Conservation (phyloP, 2,888 invertebrate species). For the Cephus pygmeus region DNA sequence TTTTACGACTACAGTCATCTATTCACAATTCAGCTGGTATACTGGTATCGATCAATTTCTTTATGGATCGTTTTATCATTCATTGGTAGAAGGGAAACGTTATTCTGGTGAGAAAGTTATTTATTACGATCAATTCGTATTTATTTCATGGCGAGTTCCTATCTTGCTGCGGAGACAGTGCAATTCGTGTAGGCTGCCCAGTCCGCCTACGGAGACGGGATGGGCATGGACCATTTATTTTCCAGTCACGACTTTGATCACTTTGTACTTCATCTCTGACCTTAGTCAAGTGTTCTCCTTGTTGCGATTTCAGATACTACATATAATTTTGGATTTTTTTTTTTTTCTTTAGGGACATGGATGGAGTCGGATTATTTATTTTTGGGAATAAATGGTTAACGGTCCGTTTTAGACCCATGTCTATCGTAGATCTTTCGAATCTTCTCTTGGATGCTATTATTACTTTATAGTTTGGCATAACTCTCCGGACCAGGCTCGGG, state of each 20-base stretch:
- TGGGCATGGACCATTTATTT: slow-evolving; percentile 5
- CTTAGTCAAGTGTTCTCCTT: neutral
- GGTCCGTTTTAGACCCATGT: neutral
- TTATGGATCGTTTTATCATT: neutral
- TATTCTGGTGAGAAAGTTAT: neutral
- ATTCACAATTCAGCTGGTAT: neutral
- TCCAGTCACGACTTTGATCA: neutral
- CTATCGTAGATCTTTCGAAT: neutral
- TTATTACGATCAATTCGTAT: slow-evolving; percentile 3
- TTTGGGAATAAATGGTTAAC: neutral
- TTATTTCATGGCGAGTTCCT: neutral
- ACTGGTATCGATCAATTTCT: neutral
- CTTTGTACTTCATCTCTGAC: neutral
- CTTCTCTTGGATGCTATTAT: neutral
- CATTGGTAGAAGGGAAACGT: neutral
- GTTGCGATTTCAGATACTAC: neutral
- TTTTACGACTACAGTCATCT: neutral
- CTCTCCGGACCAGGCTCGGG: neutral
- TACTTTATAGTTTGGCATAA: neutral
- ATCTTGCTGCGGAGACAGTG: neutral
- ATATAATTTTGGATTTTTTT: neutral
- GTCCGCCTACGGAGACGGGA: slow-evolving; percentile 7
- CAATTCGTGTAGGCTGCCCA: slow-evolving; percentile 2
- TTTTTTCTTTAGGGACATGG: neutral
- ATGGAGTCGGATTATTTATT: neutral